A percentile compares a stretch with the other conserved stretches of the same genome.
Evolutionary conservation across 2,113 vertebrate genomes (phyloP).

Genomic region (Tachycineta bicolor): DNA sequence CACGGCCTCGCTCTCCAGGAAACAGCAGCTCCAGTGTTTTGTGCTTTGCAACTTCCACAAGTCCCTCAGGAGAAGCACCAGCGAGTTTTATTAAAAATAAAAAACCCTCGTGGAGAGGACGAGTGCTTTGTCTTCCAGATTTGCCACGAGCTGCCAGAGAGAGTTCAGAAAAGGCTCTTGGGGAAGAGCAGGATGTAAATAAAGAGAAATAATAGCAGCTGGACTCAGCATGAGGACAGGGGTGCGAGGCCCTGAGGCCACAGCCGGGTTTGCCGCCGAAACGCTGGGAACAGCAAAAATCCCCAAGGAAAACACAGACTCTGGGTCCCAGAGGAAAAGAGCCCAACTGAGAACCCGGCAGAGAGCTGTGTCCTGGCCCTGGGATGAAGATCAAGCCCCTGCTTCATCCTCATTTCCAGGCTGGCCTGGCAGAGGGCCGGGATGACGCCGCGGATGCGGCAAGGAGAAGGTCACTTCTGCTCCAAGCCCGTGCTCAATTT

Average conservation of each 20-base stretch:
- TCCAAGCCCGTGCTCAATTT: neutral
- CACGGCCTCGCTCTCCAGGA: neutral
- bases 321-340: neutral
- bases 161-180: neutral
- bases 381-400: neutral
- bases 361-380: neutral
- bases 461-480: neutral
- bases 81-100: slow-evolving; percentile 61
- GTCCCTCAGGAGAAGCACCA: slow-evolving; percentile 8
- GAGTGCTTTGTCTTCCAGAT: slow-evolving; percentile 14
- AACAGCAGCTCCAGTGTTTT: slow-evolving; percentile 24
- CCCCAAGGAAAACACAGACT: neutral
- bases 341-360: fast-evolving
- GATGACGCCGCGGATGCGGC: fast-evolving
- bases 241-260: neutral
- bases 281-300: neutral
- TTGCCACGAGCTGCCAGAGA: neutral
- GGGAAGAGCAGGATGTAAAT: neutral
- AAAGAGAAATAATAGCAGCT: neutral
- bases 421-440: neutral
- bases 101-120: neutral
- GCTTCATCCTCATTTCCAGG: neutral
- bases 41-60: neutral
- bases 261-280: neutral
- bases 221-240: neutral